Evolutionary conservation across 2,888 invertebrate genomes (phyloP).

Genomic region (Calephelis perditalis): DNA sequence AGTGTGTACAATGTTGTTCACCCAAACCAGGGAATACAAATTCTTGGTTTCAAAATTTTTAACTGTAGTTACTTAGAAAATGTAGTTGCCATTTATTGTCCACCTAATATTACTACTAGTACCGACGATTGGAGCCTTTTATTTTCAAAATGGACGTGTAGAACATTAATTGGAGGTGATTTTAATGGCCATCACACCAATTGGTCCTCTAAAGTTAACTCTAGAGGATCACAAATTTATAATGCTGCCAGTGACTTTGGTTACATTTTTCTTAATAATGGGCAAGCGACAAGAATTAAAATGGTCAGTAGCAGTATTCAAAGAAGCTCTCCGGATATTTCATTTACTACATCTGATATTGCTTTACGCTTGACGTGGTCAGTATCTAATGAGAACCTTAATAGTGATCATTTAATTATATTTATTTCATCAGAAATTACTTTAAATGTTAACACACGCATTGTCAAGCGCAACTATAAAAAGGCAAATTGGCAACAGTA

Average conservation of each 20-base stretch:
- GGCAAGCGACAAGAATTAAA: background rate
- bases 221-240: conserved; percentile 3
- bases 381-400: background rate
- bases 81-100: conserved; percentile 21
- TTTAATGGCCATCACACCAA: conserved; percentile 20
- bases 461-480: background rate
- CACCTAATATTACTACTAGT: conserved; percentile 8
- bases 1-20: background rate
- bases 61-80: conserved; percentile 20
- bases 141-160: conserved; percentile 11
- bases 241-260: background rate
- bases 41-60: conserved; percentile 21
- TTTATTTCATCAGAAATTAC: background rate
- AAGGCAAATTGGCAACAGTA: background rate
- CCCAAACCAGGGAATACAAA: conserved; percentile 26
- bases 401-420: background rate
- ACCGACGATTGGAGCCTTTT: conserved; percentile 16
- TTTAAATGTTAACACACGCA: too few relatives aligned
- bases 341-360: background rate
- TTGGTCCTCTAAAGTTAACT: conserved; percentile 20
- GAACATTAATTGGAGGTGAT: conserved; percentile 21
- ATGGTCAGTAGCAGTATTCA: background rate
- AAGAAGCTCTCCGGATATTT: background rate
- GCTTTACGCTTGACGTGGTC: background rate
- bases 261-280: background rate